Conservation (phyloP, 2,113 vertebrate species). For the Perca fluviatilis region DNA sequence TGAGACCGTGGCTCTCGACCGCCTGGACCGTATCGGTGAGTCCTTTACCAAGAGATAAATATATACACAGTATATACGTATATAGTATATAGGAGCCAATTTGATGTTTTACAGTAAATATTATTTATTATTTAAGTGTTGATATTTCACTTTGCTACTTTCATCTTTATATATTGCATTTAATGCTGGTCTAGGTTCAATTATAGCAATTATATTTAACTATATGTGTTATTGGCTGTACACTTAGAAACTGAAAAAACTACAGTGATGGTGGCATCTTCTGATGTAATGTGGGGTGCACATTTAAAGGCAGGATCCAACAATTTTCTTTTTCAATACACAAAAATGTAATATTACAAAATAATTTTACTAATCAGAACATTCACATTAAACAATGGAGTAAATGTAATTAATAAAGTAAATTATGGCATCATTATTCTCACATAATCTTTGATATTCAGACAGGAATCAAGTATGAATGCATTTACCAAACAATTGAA, state of each 20-base stretch:
- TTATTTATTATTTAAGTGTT: not conserved
- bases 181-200: not conserved
- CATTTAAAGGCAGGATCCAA: not conserved
- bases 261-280: not conserved
- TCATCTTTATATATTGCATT: not conserved
- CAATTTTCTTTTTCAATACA: not conserved
- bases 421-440: not conserved
- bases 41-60: slow-evolving; percentile 6
- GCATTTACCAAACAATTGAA: not conserved
- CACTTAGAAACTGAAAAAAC: not conserved
- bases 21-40: slow-evolving; percentile 96
- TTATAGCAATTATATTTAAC: not conserved
- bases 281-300: not conserved
- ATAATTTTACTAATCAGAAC: not conserved
- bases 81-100: not conserved
- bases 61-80: no score
- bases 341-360: not conserved
- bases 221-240: not conserved
- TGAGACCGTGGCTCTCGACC: slow-evolving; percentile 95
- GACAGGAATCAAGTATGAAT: not conserved
- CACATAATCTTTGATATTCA: not conserved
- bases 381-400: no score
- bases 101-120: not conserved
- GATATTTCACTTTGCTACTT: not conserved
- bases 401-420: not conserved